Conservation (phyloP, 2,113 vertebrate genomes). For the Lycaon pictus region DNA sequence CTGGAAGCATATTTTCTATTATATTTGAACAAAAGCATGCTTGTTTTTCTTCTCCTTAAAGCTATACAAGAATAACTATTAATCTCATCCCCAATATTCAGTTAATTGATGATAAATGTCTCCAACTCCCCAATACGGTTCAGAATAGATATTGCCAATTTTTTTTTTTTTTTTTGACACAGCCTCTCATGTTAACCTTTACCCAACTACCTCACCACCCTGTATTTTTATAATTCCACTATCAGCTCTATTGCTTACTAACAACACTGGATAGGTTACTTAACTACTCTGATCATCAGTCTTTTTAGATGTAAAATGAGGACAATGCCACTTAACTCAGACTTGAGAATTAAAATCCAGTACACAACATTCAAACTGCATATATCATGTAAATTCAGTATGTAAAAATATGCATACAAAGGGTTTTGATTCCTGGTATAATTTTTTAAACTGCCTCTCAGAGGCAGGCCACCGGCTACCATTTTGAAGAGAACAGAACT, state of each 20-base stretch:
- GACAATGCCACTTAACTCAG: background rate
- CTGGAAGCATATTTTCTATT: background rate
- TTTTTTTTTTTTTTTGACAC: background rate
- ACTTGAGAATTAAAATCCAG: background rate
- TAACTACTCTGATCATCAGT: background rate
- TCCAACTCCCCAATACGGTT: background rate
- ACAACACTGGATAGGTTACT: background rate
- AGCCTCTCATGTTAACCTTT: background rate
- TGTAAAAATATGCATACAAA: background rate
- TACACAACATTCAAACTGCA: background rate
- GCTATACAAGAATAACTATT: background rate
- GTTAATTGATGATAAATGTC: background rate
- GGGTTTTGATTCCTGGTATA: background rate
- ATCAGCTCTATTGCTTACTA: background rate
- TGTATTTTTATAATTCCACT: background rate
- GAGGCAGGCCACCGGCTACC: background rate
- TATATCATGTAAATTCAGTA: background rate
- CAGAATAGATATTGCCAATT: background rate
- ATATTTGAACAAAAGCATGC: background rate
- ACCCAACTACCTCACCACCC: background rate
- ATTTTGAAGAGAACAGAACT: background rate
- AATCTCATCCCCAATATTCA: background rate
- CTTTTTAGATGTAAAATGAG: background rate
- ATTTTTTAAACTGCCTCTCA: background rate
- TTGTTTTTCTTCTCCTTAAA: background rate